Conservation (phyloP, 1,140 invertebrate species). For the Riptortus pedestris region DNA sequence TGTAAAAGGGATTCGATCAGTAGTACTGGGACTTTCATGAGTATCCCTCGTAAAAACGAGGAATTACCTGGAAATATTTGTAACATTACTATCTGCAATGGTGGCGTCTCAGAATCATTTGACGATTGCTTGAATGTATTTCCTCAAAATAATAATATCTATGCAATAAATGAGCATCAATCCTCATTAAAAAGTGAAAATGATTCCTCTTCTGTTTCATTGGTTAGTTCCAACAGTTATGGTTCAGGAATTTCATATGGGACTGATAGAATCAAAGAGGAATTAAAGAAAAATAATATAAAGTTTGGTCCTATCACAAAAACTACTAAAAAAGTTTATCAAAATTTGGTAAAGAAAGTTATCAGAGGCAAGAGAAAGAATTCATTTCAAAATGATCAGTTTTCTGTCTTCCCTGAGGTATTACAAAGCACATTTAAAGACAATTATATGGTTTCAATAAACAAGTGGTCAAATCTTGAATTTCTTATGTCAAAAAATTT, state of each 20-base stretch:
- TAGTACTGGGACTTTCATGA: no score
- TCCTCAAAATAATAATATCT: no score
- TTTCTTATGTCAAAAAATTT: constrained; percentile 6
- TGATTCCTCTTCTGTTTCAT: no score
- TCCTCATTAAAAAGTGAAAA: no score
- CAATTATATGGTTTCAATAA: not conserved
- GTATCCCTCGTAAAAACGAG: no score
- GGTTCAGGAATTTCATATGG: constrained; percentile 1
- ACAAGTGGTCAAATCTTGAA: constrained; percentile 11
- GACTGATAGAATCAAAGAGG: constrained; percentile 12
- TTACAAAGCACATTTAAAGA: constrained; percentile 3
- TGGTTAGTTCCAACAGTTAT: no score
- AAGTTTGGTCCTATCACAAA: constrained; percentile 8
- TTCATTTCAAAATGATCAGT: not conserved
- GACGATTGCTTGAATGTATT: no score
- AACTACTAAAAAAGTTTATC: constrained; percentile 19
- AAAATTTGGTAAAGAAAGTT: not conserved
- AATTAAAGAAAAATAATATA: constrained; percentile 10
- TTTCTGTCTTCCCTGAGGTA: not conserved
- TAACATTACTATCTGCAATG: no score
- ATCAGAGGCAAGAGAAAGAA: not conserved
- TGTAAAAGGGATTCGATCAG: no score
- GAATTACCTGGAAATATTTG: no score
- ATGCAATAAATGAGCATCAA: no score
- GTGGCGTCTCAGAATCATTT: no score